Evolutionary conservation across 2,113 vertebrate species (phyloP), one percentile per base, ranked within the genome.

Genomic region (Fregata magnificens): DNA sequence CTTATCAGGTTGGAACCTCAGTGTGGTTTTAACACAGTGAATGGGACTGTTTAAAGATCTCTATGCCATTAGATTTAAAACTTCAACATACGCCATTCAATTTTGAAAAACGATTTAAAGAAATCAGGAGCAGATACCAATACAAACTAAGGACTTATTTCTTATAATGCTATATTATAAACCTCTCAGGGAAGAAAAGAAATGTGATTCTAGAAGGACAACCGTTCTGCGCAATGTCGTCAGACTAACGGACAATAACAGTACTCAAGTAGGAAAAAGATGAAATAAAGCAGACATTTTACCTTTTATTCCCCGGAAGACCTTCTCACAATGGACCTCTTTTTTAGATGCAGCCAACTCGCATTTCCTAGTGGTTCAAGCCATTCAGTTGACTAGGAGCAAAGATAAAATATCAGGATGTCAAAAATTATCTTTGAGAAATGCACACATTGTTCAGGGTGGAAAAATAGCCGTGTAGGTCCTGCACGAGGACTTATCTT

Each of bases 1-100:
- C 16, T 84, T 78, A 20, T 9, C 2, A 74, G 21, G 34, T 12
- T 95, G 69, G 44, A 93, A 90, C 7, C 14, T 79, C 61, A 65
- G 15, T 77, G 58, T 61, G 36, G 32, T 84, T 65, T 95, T 89
- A 52, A 88, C 40, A 49, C n/a, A n/a, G n/a, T 65, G 45, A 92
- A 62, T 59, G 31, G 56, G 49, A 26, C 34, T 63, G 38, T 77
- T 59, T 42, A 85, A 91, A 92, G 6, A 34, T 47, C 15, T 47
- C 53, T 59, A 9, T 49, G 38, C 50, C 31, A 42, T 69, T 61
- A 42, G 59, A 69, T 52, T 49, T 79, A 84, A 40, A 88, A 44
- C 9, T 34, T 47, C 79, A 69, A 73, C 2, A 4, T 31, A 26
- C 6, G n/a, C 9, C 3, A 32, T 78, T 82, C 36, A 24, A 0